These are phyloP conservation scores for Proisotoma minuta DNA, from an alignment of 2,888 invertebrate genomes.

Conservation along the genomic window DNA sequence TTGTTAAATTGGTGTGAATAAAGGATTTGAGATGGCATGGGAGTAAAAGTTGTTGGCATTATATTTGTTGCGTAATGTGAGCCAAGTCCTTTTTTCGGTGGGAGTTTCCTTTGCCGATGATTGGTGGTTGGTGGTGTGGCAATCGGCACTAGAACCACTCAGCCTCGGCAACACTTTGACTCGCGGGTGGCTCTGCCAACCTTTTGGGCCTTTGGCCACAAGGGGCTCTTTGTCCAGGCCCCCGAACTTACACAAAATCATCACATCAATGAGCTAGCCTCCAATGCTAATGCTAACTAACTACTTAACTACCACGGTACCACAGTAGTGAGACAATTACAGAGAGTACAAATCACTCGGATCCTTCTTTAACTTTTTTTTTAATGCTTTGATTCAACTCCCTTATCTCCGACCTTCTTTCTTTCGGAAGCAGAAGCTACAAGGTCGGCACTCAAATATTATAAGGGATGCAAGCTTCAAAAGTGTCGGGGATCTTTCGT, in stretches of 20 bases:
- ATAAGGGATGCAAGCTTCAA: neutral
- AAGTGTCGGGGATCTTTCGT: no score
- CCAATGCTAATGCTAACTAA: constrained; percentile 3
- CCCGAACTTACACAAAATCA: constrained; percentile 19
- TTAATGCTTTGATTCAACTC: neutral
- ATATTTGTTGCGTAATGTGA: no score
- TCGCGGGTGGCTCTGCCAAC: constrained; percentile 41
- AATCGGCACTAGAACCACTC: constrained; percentile 46
- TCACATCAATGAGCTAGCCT: no score
- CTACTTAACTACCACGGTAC: no score
- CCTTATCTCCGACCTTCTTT: neutral
- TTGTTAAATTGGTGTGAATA: neutral
- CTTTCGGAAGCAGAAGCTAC: neutral
- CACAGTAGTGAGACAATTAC: neutral
- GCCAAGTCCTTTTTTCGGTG: neutral
- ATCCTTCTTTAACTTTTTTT: neutral
- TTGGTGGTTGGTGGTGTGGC: constrained; percentile 45
- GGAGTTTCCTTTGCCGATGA: constrained; percentile 17
- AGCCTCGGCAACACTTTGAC: constrained; percentile 45
- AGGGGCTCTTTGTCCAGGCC: constrained; percentile 23
- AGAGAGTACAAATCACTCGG: neutral
- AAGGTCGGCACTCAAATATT: neutral
- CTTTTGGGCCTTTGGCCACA: neutral
- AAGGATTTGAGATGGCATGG: neutral
- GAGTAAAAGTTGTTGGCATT: neutral